phyloP scores from a whole-genome alignment of 2,113 vertebrate genomes.

The Elachura formosa region DNA sequence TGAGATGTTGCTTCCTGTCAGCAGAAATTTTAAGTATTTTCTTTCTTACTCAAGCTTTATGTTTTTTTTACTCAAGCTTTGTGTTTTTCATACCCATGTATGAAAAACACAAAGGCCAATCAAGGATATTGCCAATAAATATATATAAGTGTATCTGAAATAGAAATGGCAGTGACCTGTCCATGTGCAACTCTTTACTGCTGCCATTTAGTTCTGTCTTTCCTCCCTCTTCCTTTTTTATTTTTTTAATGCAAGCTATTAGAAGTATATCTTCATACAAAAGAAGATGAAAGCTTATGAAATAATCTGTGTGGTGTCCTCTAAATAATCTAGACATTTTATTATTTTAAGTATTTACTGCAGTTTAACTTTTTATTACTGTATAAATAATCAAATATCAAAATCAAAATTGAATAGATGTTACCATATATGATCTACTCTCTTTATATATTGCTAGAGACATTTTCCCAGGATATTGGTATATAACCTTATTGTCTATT shows the following conservation, averaged over 20 bases:
- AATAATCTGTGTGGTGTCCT: background rate
- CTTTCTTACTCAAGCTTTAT: background rate
- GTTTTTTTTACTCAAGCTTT: background rate
- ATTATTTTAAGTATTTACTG: background rate
- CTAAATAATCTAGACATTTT: background rate
- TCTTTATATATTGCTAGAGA: background rate
- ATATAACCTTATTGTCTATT: background rate
- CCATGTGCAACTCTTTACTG: background rate
- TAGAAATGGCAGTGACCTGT: background rate
- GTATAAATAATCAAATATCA: background rate
- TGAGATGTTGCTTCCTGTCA: background rate
- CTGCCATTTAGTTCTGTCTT: background rate
- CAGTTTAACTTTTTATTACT: background rate
- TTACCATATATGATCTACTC: background rate
- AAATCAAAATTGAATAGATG: background rate
- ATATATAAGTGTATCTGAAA: background rate
- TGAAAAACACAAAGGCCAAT: background rate
- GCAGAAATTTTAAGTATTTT: background rate
- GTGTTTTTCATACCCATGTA: too few species aligned
- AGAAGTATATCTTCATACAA: background rate
- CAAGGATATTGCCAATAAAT: background rate
- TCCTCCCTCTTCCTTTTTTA: background rate
- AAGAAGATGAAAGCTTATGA: background rate
- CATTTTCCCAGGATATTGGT: background rate
- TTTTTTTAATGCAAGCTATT: background rate